A percentile compares a stretch with the other conserved stretches of the same genome.
Conservation (phyloP, 2,797 vertebrate species). For the Sebastes alutus region DNA sequence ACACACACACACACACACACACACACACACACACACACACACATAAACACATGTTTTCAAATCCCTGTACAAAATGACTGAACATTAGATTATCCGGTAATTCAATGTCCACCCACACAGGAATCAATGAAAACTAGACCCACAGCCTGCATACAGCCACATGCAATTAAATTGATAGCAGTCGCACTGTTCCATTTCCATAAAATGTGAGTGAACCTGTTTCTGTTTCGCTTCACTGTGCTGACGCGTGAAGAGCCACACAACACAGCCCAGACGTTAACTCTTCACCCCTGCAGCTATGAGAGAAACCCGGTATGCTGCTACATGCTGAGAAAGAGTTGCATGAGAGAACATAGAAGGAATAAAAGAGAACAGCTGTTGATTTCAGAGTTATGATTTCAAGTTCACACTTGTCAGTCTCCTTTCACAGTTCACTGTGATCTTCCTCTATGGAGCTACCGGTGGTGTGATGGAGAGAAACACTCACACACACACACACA, state of each 20-base stretch:
- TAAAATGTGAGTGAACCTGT: background rate
- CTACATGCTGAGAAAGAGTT: background rate
- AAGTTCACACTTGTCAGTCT: background rate
- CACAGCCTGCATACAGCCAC: background rate
- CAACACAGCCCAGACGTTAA: background rate
- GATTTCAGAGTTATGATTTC: conserved; percentile 8
- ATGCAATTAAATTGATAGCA: background rate
- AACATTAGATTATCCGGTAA: background rate
- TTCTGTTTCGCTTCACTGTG: background rate
- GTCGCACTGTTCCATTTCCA: background rate
- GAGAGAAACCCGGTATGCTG: conserved; percentile 1
- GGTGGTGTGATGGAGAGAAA: background rate
- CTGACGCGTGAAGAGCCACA: background rate
- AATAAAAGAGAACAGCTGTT: conserved; percentile 2
- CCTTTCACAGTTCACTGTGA: conserved; percentile 4
- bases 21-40: too few species aligned
- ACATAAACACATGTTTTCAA: background rate
- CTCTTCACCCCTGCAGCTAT: conserved; percentile 8
- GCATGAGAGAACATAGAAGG: background rate
- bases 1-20: background rate
- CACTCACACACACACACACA: too few species aligned
- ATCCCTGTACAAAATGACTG: background rate
- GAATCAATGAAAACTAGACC: background rate
- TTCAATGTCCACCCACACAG: background rate
- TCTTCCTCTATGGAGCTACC: background rate